phyloP scores from a whole-genome alignment of 2,113 vertebrate species.

The Zonotrichia leucophrys region DNA sequence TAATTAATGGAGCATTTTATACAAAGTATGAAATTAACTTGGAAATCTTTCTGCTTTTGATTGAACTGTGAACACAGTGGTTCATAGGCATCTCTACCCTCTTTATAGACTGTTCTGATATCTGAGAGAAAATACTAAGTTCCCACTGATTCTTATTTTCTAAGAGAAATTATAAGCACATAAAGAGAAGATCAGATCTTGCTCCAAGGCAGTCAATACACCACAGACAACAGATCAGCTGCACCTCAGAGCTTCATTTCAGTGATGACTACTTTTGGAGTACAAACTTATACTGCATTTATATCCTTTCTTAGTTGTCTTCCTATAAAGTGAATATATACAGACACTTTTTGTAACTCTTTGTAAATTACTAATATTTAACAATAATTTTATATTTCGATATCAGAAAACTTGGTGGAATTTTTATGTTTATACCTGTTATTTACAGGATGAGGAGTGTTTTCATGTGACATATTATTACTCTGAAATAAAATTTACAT shows the following conservation, averaged over 20 bases:
- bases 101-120: background rate
- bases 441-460: background rate
- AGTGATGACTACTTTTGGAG: background rate
- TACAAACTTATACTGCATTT: background rate
- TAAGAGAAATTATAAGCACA: background rate
- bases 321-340: background rate
- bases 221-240: background rate
- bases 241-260: background rate
- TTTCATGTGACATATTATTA: background rate
- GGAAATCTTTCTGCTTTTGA: background rate
- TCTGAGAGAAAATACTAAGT: background rate
- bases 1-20: background rate
- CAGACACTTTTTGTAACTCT: background rate
- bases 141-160: background rate
- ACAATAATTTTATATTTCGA: background rate
- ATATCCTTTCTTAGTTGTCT: background rate
- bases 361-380: background rate
- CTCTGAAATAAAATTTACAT: background rate
- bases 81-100: background rate
- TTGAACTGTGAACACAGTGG: background rate
- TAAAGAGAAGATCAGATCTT: background rate
- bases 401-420: background rate
- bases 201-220: background rate
- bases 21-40: background rate
- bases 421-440: background rate